A percentile compares a stretch with the other conserved stretches of the same genome.
These are phyloP conservation scores for Drosophila lini DNA, from an alignment of 1,140 invertebrate species.

Conservation along the genomic window DNA sequence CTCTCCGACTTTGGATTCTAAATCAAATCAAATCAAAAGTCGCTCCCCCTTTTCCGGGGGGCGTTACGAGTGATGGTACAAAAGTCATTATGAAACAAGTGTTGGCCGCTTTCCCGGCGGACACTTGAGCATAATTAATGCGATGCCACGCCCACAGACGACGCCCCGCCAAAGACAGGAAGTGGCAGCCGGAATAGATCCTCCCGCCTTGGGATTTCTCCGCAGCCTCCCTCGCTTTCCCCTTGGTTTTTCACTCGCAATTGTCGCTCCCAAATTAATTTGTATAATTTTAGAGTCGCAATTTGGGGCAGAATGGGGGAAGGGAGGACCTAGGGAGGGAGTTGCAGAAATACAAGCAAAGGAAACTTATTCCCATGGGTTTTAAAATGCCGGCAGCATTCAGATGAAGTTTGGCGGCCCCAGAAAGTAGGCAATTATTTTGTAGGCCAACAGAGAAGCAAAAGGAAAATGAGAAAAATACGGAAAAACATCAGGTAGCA, in stretches of 20 bases:
- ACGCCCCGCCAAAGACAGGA: conserved; percentile 53
- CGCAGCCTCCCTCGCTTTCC: background rate
- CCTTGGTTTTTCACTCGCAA: conserved; percentile 42
- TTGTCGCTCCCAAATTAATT: conserved; percentile 81
- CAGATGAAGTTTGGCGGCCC: conserved; percentile 22
- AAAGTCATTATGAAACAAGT: conserved; percentile 81
- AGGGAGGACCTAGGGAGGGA: background rate
- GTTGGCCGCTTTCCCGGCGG: conserved; percentile 79
- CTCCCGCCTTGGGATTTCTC: conserved; percentile 11
- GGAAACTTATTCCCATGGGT: conserved; percentile 39
- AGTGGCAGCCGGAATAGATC: conserved; percentile 51
- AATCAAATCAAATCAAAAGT: conserved; percentile 71
- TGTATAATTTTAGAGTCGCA: conserved; percentile 69
- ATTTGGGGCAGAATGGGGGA: background rate
- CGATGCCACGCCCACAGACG: conserved; percentile 45
- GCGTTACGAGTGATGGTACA: conserved; percentile 36
- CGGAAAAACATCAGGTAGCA: background rate
- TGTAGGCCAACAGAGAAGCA: conserved; percentile 5
- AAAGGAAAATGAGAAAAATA: conserved; percentile 3
- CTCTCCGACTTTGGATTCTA: conserved; percentile 14
- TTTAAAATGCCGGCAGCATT: conserved; percentile 6
- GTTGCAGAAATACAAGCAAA: background rate
- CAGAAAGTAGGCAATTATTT: conserved; percentile 40
- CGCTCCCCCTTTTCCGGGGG: conserved; percentile 33
- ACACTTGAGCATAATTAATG: conserved; percentile 83